Evolutionary conservation across 2,797 vertebrate genomes (phyloP), one percentile per base, ranked within the genome.

Genomic region (Chelidonichthys spinosus): DNA sequence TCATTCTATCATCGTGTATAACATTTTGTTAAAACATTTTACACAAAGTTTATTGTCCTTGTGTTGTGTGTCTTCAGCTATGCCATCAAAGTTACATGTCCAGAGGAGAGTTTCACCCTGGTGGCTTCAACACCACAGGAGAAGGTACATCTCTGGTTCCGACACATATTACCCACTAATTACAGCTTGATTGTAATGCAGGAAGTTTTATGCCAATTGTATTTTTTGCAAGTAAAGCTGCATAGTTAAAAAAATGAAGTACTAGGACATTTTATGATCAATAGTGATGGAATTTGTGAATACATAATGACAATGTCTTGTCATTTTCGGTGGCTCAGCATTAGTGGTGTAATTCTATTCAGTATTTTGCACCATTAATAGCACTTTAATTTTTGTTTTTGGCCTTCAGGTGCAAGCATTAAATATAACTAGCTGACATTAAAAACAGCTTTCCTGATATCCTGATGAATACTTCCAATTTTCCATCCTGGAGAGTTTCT

Each of bases 61-160:
- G 4, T 74, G 3, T 66, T 47, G 3, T 72, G 25, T 78, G 55
- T 86, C 75, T 40, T 46, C 84, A 99, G 98, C 86, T 95, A 94
- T 17, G 96, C 96, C 63, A 92, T 99, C 78, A 98, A 96, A 93
- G 93, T 99, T 81, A 99, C 95, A 5, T 96, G 96, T 76, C 97
- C 98, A 18, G 98, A 99, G 87, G 97, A 99, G 56, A 96, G 93
- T 81, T 96, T 99, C 86, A 95, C 95, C 55, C 92, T 99, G 52
- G 88, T 96, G 89, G 96, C 98, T 63, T 96, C 97, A 56, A 96
- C 96, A 4, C 94, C 97, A 2, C 94, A 97, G 67, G 98, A 99
- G 86, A 99, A 99, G 96, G 98, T 99, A 90, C 11, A 64, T 61
- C 72, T 62, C 33, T 60, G 2, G 0, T 54, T 44, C 46, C n/a